Evolutionary conservation across 2,888 invertebrate genomes (phyloP).

Genomic region (Chrysolina haemoptera): DNA sequence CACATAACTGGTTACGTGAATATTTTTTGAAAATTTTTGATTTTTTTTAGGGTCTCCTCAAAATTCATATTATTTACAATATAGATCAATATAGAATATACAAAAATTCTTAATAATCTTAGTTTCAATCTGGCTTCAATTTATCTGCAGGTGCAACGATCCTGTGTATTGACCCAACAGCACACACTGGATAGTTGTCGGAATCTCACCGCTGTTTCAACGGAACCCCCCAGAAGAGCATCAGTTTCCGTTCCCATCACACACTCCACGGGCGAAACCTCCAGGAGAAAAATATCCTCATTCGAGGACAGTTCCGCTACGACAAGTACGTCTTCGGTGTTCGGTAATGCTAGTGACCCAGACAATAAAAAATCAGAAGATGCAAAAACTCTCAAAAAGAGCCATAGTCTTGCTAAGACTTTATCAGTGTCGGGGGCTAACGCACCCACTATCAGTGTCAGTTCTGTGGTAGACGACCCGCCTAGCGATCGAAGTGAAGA

Average conservation of each 20-base stretch:
- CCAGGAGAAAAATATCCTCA: conserved; percentile 68
- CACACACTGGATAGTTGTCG: conserved; percentile 77
- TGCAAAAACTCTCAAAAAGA: conserved; percentile 65
- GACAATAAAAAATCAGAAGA: conserved; percentile 62
- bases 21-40: no score
- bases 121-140: background rate
- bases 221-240: conserved; percentile 66
- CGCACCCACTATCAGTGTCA: conserved; percentile 80
- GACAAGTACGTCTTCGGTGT: conserved; percentile 56
- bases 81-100: no score
- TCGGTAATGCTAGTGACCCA: conserved; percentile 62
- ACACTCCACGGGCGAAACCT: conserved; percentile 67
- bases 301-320: conserved; percentile 69
- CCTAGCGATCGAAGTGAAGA: conserved; percentile 49
- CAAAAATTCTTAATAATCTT: no score
- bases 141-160: conserved; percentile 73
- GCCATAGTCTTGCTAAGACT: conserved; percentile 68
- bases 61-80: no score
- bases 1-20: no score
- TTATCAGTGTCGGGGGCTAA: conserved; percentile 66
- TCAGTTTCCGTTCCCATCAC: conserved; percentile 69
- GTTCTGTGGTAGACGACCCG: conserved; percentile 79
- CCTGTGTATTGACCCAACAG: conserved; percentile 77
- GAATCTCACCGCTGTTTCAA: conserved; percentile 65
- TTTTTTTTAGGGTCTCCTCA: no score